Base-by-base conservation (phyloP, 1,140 invertebrate genomes). In the Caerostris extrusa region DNA sequence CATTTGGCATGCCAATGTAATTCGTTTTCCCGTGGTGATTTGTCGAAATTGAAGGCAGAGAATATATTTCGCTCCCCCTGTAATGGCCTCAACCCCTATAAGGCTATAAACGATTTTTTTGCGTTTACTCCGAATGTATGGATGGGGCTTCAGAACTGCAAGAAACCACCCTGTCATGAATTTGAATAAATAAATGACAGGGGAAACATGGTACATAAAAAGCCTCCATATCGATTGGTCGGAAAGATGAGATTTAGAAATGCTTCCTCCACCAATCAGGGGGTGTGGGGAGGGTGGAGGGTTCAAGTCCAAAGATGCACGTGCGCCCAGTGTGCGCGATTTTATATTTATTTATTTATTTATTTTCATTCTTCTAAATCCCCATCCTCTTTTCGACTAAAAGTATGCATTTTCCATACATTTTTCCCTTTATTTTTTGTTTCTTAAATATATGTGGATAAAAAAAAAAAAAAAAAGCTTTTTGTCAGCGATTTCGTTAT, bases 401-500 rank as follows among this genome's bases (percentile, higher is more conserved):
- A 91, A 87, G 60, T 77, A 87, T 87, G 77, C 91, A 93, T 58
- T 93, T 91, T 60, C 56, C 56, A 7, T 81, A 12, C 34, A 58
- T 81, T 81, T 90, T 90, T 53, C 71, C 58, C 58, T 90, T 34
- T 71, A 69, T 69, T 10, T 71, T 92, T 60, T 57, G 10, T 92
- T 92, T 85, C 56, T 34, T 19, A 92, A 58, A 81, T 81, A 81
- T 19, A 50, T n/a, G 34, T 12, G 12, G 53, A 17, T 34, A 88
- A 17, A 69, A 55, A 8, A 58, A 17, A 69, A 55, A 8, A 58
- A 87, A 87, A 83, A 83, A 85, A 71, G 53, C 83, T 87, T 93
- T 93, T 93, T 93, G 91, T 93, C 91, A 93, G 91, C 91, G 91
- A 87, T 93, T 93, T 93, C 57, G 82, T 93, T 93, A 93, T 93